Percentiles rank a stretch among this genome's conserved stretches.
Conservation (phyloP, 2,113 vertebrate genomes). For the Ornithorhynchus anatinus region DNA sequence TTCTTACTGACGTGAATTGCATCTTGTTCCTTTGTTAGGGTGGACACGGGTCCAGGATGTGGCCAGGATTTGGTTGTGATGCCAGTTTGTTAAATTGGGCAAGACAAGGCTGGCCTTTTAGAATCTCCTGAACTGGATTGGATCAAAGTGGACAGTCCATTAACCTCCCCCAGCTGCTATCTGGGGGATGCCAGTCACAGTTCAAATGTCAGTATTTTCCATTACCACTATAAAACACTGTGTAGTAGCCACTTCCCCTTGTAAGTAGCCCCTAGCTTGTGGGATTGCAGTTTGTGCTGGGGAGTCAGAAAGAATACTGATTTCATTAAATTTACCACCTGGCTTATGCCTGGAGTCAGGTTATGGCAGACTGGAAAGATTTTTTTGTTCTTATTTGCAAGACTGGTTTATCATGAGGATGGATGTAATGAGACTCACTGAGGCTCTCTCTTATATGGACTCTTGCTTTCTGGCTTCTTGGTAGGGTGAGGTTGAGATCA, state of each 20-base stretch:
- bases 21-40: rapidly evolving
- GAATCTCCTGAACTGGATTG: no score
- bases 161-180: no score
- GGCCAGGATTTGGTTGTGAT: no score
- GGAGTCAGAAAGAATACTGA: no score
- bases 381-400: conserved; percentile 14
- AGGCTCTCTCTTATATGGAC: conserved; percentile 33
- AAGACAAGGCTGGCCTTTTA: no score
- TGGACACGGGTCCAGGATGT: neutral
- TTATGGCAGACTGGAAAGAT: neutral
- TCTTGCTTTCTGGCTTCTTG: conserved; percentile 43
- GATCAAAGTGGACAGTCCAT: no score
- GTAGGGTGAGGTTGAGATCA: conserved; percentile 89
- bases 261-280: no score
- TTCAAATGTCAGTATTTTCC: no score
- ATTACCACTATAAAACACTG: no score
- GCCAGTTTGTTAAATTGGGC: no score
- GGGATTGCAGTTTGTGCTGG: neutral
- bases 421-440: neutral
- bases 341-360: neutral
- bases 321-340: neutral
- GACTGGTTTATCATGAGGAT: neutral
- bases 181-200: no score
- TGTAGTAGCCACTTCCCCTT: no score
- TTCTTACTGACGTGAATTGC: neutral